Evolutionary conservation across 2,797 vertebrate species (phyloP), one percentile per base, ranked within the genome.

Genomic region (Tolypeutes matacus): DNA sequence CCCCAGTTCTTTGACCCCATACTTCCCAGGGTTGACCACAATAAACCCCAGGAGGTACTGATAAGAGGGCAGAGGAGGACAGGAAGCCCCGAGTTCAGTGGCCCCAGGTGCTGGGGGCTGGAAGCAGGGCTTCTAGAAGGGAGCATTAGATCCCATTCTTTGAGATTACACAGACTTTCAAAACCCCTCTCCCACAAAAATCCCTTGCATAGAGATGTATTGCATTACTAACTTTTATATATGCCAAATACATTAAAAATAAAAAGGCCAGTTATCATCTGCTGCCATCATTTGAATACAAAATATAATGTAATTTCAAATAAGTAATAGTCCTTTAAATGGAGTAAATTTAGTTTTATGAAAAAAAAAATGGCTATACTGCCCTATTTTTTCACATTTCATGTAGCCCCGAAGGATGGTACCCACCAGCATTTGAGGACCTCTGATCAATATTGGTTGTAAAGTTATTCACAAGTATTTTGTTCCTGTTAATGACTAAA

Each of bases 71-170:
- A 51, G 60, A 76, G 23, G 60, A 46, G 46, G 25, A 4, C 46
- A 56, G 23, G 21, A 58, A 58, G 12, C 4, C 62, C n/a, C 25
- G 17, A 31, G 3, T 39, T 56, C 75, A 2, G 2, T 5, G 65
- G 56, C 7, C 17, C 53, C 6, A 21, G 65, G 8, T n/a, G 2
- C 42, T 8, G 7, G 39, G 25, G 15, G 5, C 14, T 10, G 15
- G 23, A 60, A 29, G 49, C 49, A 36, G 27, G n/a, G 17, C 25
- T n/a, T 39, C 21, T 46, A 2, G 23, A 39, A 6, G 36, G 1
- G 9, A 8, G 14, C 12, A 9, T 1, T 0, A 0, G 25, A 15
- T 56, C 10, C n/a, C 3, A 46, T n/a, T 5, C 49, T 39, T 25
- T 51, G 36, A 39, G 69, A 29, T 73, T 3, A 17, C 15, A 39